These are phyloP conservation scores for Azemiops feae DNA, from an alignment of 2,113 vertebrate genomes.

Conservation along the genomic window DNA sequence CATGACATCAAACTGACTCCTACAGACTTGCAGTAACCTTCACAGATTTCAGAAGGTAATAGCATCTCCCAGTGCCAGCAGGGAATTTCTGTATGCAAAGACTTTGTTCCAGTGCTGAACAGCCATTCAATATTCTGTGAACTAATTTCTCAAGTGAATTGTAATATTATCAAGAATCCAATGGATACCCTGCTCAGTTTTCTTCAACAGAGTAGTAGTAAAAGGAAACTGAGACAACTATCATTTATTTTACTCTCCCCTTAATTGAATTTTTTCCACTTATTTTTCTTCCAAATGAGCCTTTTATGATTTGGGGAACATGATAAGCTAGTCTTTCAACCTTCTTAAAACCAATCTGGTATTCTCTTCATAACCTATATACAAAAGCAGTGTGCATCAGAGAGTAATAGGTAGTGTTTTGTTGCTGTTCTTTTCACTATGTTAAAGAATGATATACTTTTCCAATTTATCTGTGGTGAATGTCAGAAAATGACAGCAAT, in stretches of 20 bases:
- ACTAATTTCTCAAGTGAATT: slow-evolving; percentile 39
- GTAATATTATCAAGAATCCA: slow-evolving; percentile 31
- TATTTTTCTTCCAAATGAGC: slow-evolving; percentile 41
- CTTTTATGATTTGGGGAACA: slow-evolving; percentile 59
- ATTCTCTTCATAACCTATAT: slow-evolving; percentile 55
- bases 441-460: slow-evolving; percentile 65
- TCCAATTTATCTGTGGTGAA: slow-evolving; percentile 68
- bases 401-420: slow-evolving; percentile 47
- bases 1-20: not conserved
- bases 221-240: slow-evolving; percentile 50
- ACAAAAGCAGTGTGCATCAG: slow-evolving; percentile 37
- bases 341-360: slow-evolving; percentile 50
- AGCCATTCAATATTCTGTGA: slow-evolving; percentile 14
- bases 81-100: not conserved
- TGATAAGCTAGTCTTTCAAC: slow-evolving; percentile 56
- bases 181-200: slow-evolving; percentile 10
- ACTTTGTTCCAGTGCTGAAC: too few relatives aligned
- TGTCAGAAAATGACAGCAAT: slow-evolving; percentile 63
- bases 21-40: not conserved
- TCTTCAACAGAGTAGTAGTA: slow-evolving; percentile 22
- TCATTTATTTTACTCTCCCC: slow-evolving; percentile 50
- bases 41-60: not conserved
- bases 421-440: slow-evolving; percentile 39
- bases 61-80: not conserved
- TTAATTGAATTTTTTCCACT: slow-evolving; percentile 44